Conservation (phyloP, 2,888 invertebrate species). For the Melieria omissa region DNA sequence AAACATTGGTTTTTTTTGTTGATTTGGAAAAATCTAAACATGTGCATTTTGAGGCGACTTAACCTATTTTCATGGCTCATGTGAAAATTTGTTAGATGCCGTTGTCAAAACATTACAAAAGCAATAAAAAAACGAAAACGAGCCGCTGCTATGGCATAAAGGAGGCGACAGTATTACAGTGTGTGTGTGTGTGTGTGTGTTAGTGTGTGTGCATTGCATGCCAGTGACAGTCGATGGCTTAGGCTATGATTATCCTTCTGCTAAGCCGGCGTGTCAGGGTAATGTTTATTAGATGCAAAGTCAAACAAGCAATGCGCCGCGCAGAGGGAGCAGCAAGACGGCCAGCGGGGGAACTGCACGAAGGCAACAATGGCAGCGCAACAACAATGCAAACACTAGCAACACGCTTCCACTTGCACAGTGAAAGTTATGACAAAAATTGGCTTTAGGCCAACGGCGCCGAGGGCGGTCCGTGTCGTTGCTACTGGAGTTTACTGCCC, state of each 20-base stretch:
- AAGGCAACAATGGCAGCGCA: not conserved
- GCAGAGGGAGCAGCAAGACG: not conserved
- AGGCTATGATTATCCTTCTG: conserved; percentile 36
- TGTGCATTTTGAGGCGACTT: not conserved
- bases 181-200: too few relatives aligned
- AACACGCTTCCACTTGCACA: conserved; percentile 22
- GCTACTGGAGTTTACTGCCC: too few relatives aligned
- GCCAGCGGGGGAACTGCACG: not conserved
- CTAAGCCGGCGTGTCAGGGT: conserved; percentile 28
- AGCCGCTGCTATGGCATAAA: not conserved
- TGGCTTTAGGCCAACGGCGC: conserved; percentile 14
- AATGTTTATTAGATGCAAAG: conserved; percentile 36
- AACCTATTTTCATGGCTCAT: too few relatives aligned
- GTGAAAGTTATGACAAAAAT: conserved; percentile 28
- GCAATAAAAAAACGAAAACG: not conserved
- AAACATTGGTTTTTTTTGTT: not conserved
- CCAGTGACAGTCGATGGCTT: conserved; percentile 30
- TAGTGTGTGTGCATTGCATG: too few relatives aligned
- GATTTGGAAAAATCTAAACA: not conserved
- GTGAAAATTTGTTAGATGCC: too few relatives aligned
- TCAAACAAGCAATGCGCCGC: not conserved
- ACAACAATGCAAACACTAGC: conserved; percentile 4
- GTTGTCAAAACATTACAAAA: conserved; percentile 1
- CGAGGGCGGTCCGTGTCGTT: not conserved
- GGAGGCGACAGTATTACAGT: too few relatives aligned